A percentile compares a stretch with the other conserved stretches of the same genome.
Evolutionary conservation across 2,888 invertebrate genomes (phyloP).

Genomic region (Theodoxus fluviatilis): DNA sequence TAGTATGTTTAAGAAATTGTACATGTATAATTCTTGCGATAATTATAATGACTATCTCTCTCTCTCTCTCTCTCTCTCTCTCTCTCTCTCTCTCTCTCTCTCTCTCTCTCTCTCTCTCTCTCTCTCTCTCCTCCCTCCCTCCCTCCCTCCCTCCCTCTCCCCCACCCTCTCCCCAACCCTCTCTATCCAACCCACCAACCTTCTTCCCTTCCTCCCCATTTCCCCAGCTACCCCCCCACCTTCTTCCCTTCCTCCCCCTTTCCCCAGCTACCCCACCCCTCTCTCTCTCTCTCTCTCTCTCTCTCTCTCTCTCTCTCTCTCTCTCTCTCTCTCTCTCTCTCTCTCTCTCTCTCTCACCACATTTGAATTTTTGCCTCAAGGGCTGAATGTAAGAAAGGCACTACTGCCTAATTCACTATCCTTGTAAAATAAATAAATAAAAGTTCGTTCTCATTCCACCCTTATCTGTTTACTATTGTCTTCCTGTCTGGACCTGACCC

Average conservation of each 20-base stretch:
- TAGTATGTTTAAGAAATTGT: background rate
- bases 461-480: background rate
- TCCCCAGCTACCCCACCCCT: background rate
- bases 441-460: background rate
- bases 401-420: too few species aligned
- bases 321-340: constrained; percentile 20
- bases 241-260: background rate
- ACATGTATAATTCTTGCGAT: background rate
- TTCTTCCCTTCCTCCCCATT: background rate
- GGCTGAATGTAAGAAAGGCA: too few species aligned
- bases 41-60: background rate
- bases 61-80: background rate
- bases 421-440: too few species aligned
- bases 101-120: constrained; percentile 6
- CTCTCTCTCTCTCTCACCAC: constrained; percentile 17
- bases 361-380: too few species aligned
- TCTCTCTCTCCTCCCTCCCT: background rate
- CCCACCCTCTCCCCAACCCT: constrained; percentile 11
- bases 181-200: background rate
- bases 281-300: background rate
- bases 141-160: constrained; percentile 15
- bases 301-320: constrained; percentile 3
- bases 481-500: background rate
- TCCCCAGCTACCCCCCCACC: background rate
- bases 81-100: background rate